Conservation (phyloP, 2,113 vertebrate species). For the Phalacrocorax pelagicus region DNA sequence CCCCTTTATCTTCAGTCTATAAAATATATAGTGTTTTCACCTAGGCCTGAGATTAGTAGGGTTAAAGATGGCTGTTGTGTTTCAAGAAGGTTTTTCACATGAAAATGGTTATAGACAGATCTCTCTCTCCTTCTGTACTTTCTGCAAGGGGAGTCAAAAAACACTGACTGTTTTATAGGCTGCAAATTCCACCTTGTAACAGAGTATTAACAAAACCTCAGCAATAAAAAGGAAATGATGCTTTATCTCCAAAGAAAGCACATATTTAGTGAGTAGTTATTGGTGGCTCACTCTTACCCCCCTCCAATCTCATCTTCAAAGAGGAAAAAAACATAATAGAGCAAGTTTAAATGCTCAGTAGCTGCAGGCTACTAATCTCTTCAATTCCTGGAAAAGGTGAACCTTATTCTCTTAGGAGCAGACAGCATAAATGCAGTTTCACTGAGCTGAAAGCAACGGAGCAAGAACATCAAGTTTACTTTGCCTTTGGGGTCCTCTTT, state of each 20-base stretch:
- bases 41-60: slow-evolving; percentile 79
- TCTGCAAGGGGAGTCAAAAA: slow-evolving; percentile 56
- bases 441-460: slow-evolving; percentile 27
- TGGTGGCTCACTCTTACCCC: background rate
- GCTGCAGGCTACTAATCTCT: slow-evolving; percentile 59
- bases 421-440: slow-evolving; percentile 41
- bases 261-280: background rate
- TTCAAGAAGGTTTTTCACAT: slow-evolving; percentile 61
- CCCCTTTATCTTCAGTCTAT: slow-evolving; percentile 73
- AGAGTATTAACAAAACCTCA: slow-evolving; percentile 51
- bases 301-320: slow-evolving; percentile 27
- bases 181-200: slow-evolving; percentile 48
- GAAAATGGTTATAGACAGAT: slow-evolving; percentile 61
- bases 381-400: slow-evolving; percentile 62
- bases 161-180: slow-evolving; percentile 51
- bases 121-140: slow-evolving; percentile 32
- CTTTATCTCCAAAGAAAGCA: slow-evolving; percentile 38
- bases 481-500: slow-evolving; percentile 47
- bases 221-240: slow-evolving; percentile 55
- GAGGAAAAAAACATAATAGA: slow-evolving; percentile 21
- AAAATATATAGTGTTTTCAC: slow-evolving; percentile 78
- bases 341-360: slow-evolving; percentile 59
- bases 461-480: slow-evolving; percentile 39
- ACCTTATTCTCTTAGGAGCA: slow-evolving; percentile 45
- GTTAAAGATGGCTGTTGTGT: slow-evolving; percentile 72